Base-by-base conservation (phyloP, 2,113 vertebrate species). In the Charina bottae region DNA sequence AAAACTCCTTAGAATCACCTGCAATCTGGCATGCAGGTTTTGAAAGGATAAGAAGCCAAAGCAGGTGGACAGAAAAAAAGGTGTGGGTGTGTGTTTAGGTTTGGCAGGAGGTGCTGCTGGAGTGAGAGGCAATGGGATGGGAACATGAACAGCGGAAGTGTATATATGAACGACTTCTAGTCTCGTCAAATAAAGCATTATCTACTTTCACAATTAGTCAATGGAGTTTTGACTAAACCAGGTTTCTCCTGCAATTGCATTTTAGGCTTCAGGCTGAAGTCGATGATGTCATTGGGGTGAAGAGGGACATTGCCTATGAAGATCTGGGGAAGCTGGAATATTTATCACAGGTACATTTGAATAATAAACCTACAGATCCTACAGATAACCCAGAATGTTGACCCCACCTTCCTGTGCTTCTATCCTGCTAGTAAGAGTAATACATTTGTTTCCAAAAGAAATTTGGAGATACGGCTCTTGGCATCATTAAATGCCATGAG, bases 241-340 rank as follows among this genome's bases (percentile, higher is more conserved):
- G 0, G 0, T 33, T 58, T 92, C 42, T 92, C 15, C 24, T 89
- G 21, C 23, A 12, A 28, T 8, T 84, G 19, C n/a, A 84, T 89
- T 23, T 13, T 84, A 92, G 91, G 85, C 91, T 92, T 84, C 87
- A 85, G 78, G 91, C 23, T 64, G 91, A 92, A 92, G 58, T 92
- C 12, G 91, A 92, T 21, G 87, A 89, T 10, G 58, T 99, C 72
- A 95, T 99, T 26, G 99, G 99, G 64, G 97, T 98, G 93, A 99
- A 98, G 97, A 97, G 92, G 93, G 97, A 99, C 2, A 97, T 99
- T 83, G 97, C 95, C 92, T 98, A 97, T 87, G 98, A 99, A 9
- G 98, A 99, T 95, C 97, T 99, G 92, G 97, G 98, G 84, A 97
- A 98, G 54, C 96, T 99, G 87, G 94, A 96, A 90, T 99, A 99